phyloP scores from a whole-genome alignment of 2,797 vertebrate species.

The Anabas testudineus region DNA sequence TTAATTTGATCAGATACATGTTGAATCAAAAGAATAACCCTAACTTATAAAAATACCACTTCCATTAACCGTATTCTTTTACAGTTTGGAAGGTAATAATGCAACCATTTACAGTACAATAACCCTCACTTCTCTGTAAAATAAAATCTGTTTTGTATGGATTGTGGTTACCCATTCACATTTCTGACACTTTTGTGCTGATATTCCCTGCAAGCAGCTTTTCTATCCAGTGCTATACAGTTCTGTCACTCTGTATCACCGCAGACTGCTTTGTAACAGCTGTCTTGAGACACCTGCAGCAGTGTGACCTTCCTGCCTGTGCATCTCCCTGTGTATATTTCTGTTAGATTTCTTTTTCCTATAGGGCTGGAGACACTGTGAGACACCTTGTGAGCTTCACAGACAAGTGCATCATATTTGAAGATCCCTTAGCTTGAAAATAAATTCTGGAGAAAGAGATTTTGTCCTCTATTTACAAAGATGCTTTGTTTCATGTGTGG shows the following conservation, averaged over 20 bases:
- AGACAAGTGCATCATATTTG: slow-evolving; percentile 33
- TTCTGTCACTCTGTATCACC: slow-evolving; percentile 40
- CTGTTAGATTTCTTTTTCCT: slow-evolving; percentile 59
- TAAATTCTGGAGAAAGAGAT: slow-evolving; percentile 4
- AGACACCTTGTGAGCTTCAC: slow-evolving; percentile 34
- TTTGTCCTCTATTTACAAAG: slow-evolving; percentile 57
- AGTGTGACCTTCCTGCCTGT: slow-evolving; percentile 47
- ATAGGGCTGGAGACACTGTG: slow-evolving; percentile 31
- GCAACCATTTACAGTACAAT: background rate
- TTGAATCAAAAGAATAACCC: background rate
- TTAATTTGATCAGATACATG: background rate
- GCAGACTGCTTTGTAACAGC: slow-evolving; percentile 41
- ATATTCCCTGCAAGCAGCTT: slow-evolving; percentile 27
- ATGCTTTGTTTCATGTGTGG: slow-evolving; percentile 37
- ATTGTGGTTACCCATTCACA: background rate
- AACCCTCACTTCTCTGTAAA: background rate
- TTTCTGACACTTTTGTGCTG: background rate
- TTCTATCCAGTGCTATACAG: slow-evolving; percentile 15
- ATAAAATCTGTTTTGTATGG: background rate
- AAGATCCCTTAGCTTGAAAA: slow-evolving; percentile 14
- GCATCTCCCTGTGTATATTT: slow-evolving; percentile 21
- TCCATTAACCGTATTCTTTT: background rate
- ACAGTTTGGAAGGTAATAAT: background rate
- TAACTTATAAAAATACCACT: background rate
- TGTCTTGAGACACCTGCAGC: slow-evolving; percentile 48